phyloP scores from a whole-genome alignment of 2,888 invertebrate species.

The Agriopis marginaria region DNA sequence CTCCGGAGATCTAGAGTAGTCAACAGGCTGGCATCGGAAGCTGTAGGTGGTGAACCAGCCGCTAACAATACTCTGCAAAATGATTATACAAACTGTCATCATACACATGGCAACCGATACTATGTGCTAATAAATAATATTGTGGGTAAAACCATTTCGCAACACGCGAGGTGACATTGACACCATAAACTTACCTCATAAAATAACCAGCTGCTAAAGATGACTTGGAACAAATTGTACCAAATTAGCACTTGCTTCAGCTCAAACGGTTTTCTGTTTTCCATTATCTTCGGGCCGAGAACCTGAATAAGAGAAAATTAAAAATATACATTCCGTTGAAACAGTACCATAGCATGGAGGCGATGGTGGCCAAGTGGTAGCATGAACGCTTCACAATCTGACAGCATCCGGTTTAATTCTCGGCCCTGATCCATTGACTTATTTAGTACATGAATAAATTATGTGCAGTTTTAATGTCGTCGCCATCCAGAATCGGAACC shows the following conservation, averaged over 20 bases:
- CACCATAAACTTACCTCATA: conserved; percentile 85
- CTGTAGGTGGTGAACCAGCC: conserved; percentile 94
- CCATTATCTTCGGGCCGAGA: conserved; percentile 93
- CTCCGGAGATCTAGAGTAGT: conserved; percentile 90
- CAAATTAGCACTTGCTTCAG: conserved; percentile 91
- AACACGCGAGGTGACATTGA: conserved; percentile 17
- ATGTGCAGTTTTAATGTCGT: too few relatives aligned
- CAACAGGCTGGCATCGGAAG: conserved; percentile 94
- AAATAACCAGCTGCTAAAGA: conserved; percentile 91
- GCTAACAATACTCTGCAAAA: conserved; percentile 84
- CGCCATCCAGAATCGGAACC: too few relatives aligned
- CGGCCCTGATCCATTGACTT: too few relatives aligned
- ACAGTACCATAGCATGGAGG: too few relatives aligned
- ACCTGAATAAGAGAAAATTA: conserved; percentile 72
- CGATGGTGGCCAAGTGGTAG: too few relatives aligned
- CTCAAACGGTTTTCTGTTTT: conserved; percentile 93
- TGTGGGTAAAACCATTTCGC: conserved; percentile 12
- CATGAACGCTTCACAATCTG: too few relatives aligned
- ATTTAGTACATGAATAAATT: too few relatives aligned
- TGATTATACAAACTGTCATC: conserved; percentile 9
- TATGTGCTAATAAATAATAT: conserved; percentile 7
- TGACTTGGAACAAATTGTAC: conserved; percentile 95
- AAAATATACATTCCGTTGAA: background rate
- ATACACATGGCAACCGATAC: conserved; percentile 12
- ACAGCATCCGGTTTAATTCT: too few relatives aligned